phyloP scores from a whole-genome alignment of 1,140 invertebrate genomes.

The Solenopsis invicta region DNA sequence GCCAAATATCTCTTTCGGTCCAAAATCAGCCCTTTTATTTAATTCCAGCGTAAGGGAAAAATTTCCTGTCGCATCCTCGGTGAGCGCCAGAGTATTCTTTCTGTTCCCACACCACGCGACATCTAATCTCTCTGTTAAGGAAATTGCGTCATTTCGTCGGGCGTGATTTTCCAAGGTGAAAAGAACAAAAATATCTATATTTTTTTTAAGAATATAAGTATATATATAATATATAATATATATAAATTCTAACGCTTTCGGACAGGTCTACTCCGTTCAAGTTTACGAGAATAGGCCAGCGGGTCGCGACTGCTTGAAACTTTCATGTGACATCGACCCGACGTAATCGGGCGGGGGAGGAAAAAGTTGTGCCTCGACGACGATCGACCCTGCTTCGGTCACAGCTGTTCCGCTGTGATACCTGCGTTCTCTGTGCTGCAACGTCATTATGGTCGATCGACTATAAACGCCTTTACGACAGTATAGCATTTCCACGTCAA shows the following conservation, averaged over 20 bases:
- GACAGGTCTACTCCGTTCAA: constrained; percentile 37
- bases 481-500: neutral
- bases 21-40: neutral
- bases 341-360: constrained; percentile 61
- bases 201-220: too few species aligned
- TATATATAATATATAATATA: neutral
- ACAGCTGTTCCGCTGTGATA: constrained; percentile 65
- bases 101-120: neutral
- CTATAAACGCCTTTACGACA: neutral
- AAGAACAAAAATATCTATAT: neutral
- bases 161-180: neutral
- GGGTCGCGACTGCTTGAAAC: constrained; percentile 73
- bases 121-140: neutral
- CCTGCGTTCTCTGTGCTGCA: constrained; percentile 1
- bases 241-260: neutral
- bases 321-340: constrained; percentile 80
- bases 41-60: neutral
- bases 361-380: constrained; percentile 56
- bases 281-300: constrained; percentile 60
- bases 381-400: constrained; percentile 67
- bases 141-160: neutral
- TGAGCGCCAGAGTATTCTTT: neutral
- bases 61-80: neutral
- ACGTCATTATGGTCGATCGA: constrained; percentile 13
- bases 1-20: neutral